Evolutionary conservation across 2,797 vertebrate species (phyloP).

Genomic region (Sebastes nivosus): DNA sequence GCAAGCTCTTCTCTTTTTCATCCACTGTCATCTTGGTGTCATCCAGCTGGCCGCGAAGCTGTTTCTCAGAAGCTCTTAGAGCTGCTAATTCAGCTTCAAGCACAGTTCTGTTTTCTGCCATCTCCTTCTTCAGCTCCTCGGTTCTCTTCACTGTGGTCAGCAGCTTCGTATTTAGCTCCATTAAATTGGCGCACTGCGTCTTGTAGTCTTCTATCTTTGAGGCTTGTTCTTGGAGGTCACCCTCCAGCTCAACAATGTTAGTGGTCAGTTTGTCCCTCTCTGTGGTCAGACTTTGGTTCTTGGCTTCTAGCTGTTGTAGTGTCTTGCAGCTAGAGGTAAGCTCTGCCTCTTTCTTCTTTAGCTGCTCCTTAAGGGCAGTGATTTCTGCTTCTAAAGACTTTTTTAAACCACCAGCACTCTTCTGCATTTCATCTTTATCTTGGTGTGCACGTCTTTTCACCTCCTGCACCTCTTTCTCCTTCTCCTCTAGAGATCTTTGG

Average conservation of each 20-base stretch:
- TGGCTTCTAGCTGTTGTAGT: slow-evolving; percentile 80
- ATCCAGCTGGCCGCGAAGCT: slow-evolving; percentile 78
- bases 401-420: slow-evolving; percentile 50
- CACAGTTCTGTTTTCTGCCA: slow-evolving; percentile 68
- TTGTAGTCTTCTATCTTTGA: slow-evolving; percentile 72
- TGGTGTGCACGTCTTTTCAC: slow-evolving; percentile 55
- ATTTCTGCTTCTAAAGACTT: slow-evolving; percentile 77
- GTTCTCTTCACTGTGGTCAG: slow-evolving; percentile 71
- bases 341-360: slow-evolving; percentile 79
- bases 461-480: slow-evolving; percentile 78
- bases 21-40: slow-evolving; percentile 79
- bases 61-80: slow-evolving; percentile 86
- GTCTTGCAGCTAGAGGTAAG: slow-evolving; percentile 79
- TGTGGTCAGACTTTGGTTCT: slow-evolving; percentile 74
- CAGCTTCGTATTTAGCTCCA: slow-evolving; percentile 75
- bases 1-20: slow-evolving; percentile 84
- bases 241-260: slow-evolving; percentile 77
- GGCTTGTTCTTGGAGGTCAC: slow-evolving; percentile 66
- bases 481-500: slow-evolving; percentile 77
- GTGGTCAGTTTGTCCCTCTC: slow-evolving; percentile 81
- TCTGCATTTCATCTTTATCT: slow-evolving; percentile 66
- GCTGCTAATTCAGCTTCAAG: slow-evolving; percentile 80
- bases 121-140: slow-evolving; percentile 76
- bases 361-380: slow-evolving; percentile 73
- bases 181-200: slow-evolving; percentile 68